These are phyloP conservation scores for Sebastiscus tertius DNA, from an alignment of 2,797 vertebrate species.

Conservation along the genomic window DNA sequence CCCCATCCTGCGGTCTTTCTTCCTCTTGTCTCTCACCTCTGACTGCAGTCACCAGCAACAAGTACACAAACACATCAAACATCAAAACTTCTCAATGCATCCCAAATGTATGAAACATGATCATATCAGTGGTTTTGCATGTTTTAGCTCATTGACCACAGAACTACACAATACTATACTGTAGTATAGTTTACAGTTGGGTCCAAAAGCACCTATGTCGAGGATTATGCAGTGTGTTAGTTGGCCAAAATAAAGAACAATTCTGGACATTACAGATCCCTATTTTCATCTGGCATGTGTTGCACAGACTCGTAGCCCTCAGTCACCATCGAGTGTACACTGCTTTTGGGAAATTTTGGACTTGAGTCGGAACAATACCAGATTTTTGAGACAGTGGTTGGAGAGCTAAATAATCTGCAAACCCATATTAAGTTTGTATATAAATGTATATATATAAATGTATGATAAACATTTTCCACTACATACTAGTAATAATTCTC, in stretches of 20 bases:
- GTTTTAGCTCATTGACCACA: background rate
- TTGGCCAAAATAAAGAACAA: too few species aligned
- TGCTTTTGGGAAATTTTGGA: background rate
- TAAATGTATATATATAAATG: background rate
- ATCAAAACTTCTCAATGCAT: background rate
- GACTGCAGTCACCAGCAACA: background rate
- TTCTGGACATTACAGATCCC: background rate
- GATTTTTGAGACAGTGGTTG: background rate
- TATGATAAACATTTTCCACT: background rate
- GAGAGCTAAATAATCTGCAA: background rate
- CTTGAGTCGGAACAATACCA: background rate
- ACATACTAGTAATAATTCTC: too few species aligned
- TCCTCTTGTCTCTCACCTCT: conserved; percentile 36
- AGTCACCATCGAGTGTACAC: background rate
- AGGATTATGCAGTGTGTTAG: too few species aligned
- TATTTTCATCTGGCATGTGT: background rate
- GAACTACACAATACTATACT: background rate
- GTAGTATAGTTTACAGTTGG: background rate
- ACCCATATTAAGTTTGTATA: background rate
- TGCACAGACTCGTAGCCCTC: background rate
- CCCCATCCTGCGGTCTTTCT: conserved; percentile 55
- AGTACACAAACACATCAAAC: background rate
- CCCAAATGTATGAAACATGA: background rate
- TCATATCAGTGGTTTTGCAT: background rate
- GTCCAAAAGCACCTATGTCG: background rate